These are phyloP conservation scores for Rhabdomys dilectus DNA, from an alignment of 2,113 vertebrate genomes.

Conservation along the genomic window DNA sequence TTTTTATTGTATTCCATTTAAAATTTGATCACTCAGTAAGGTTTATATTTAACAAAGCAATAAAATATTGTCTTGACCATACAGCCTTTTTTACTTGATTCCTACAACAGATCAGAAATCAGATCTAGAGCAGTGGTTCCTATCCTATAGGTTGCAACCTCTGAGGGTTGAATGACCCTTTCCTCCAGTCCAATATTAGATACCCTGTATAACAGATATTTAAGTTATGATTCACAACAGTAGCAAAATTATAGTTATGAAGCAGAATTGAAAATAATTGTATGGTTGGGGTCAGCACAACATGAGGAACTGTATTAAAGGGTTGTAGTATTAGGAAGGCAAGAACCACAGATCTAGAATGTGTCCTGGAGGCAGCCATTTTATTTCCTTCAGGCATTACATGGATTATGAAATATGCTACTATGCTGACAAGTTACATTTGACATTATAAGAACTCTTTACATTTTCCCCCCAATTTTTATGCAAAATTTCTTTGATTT, in stretches of 20 bases:
- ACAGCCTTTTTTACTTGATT: not conserved
- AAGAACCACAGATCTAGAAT: not conserved
- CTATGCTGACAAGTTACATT: not conserved
- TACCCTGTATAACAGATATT: not conserved
- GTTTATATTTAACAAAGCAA: not conserved
- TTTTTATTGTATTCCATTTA: not conserved
- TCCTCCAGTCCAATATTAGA: not conserved
- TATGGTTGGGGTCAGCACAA: not conserved
- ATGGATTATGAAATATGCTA: slow-evolving; percentile 7
- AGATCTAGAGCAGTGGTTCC: not conserved
- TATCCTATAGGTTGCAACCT: too few relatives aligned
- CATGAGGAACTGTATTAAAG: not conserved
- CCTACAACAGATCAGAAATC: not conserved
- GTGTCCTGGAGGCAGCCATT: not conserved
- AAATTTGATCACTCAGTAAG: not conserved
- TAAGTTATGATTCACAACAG: not conserved
- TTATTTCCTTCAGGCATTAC: not conserved
- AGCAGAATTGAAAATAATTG: not conserved
- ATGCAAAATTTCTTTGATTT: not conserved
- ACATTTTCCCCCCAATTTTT: not conserved
- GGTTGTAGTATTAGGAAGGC: not conserved
- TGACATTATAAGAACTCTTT: slow-evolving; percentile 4
- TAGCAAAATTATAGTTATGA: not conserved
- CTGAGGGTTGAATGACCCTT: not conserved
- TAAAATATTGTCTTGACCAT: slow-evolving; percentile 35